These are phyloP conservation scores for Pseudochirops cupreus DNA, from an alignment of 2,797 vertebrate genomes.

Conservation along the genomic window DNA sequence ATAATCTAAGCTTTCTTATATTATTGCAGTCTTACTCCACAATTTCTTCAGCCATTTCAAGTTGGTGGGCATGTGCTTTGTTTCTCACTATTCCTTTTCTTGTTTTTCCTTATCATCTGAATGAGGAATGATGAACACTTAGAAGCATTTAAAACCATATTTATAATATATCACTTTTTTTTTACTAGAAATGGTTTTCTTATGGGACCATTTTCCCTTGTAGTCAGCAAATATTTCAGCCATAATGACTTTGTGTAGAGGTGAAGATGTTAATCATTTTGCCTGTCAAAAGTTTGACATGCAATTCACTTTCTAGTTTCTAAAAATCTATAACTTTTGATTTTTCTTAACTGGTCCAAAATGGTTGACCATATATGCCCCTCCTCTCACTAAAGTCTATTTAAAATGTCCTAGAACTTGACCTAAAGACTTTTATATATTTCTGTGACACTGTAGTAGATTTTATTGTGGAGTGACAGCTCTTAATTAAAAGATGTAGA, in stretches of 20 bases:
- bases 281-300: constrained; percentile 18
- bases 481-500: constrained; percentile 73
- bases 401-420: constrained; percentile 43
- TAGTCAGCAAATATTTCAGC: background rate
- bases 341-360: constrained; percentile 38
- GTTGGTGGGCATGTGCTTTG: background rate
- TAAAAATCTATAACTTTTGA: constrained; percentile 47
- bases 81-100: constrained; percentile 7
- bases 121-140: background rate
- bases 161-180: background rate
- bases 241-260: background rate
- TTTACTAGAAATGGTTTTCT: background rate
- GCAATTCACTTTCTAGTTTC: constrained; percentile 38
- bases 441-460: constrained; percentile 60
- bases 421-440: constrained; percentile 62
- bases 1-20: background rate
- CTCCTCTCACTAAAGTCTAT: constrained; percentile 40
- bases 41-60: background rate
- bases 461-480: constrained; percentile 64
- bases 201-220: constrained; percentile 6
- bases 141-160: background rate
- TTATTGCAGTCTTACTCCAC: background rate
- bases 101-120: background rate
- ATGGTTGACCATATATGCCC: constrained; percentile 25
- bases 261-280: constrained; percentile 25